A percentile compares a stretch with the other conserved stretches of the same genome.
Evolutionary conservation across 2,888 invertebrate genomes (phyloP).

Genomic region (Parthenolecanium corni): DNA sequence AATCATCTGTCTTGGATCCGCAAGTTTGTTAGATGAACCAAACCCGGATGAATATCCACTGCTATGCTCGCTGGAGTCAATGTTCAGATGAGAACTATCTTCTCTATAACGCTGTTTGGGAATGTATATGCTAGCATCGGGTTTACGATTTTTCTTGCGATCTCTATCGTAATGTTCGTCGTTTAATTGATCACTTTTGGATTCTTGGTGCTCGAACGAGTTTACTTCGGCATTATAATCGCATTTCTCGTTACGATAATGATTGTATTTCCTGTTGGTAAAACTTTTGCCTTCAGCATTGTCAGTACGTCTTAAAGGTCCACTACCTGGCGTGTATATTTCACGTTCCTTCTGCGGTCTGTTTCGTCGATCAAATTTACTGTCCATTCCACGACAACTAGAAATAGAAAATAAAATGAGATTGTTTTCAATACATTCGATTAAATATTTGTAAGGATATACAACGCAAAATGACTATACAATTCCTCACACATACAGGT

Average conservation of each 20-base stretch:
- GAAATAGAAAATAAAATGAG: too few relatives aligned
- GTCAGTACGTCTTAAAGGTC: conserved; percentile 56
- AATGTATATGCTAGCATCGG: conserved; percentile 31
- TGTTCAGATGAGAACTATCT: too few relatives aligned
- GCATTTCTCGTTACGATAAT: background rate
- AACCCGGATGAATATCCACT: too few relatives aligned
- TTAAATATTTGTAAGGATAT: too few relatives aligned
- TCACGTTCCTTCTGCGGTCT: conserved; percentile 41
- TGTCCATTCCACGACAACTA: conserved; percentile 1
- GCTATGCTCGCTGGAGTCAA: too few relatives aligned
- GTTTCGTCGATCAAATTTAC: conserved; percentile 45
- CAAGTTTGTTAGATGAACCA: too few relatives aligned
- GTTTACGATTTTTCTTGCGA: conserved; percentile 30
- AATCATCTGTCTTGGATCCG: too few relatives aligned
- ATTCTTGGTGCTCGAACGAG: background rate
- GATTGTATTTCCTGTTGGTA: background rate
- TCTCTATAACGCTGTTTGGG: conserved; percentile 28
- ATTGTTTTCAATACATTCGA: too few relatives aligned
- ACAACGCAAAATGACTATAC: too few relatives aligned
- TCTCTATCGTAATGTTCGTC: conserved; percentile 11
- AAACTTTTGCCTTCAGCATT: conserved; percentile 26
- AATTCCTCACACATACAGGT: too few relatives aligned
- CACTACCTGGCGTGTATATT: conserved; percentile 65
- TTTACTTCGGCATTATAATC: background rate
- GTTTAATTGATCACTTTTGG: background rate